These are phyloP conservation scores for Nezara viridula DNA, from an alignment of 2,888 invertebrate genomes.

Conservation along the genomic window DNA sequence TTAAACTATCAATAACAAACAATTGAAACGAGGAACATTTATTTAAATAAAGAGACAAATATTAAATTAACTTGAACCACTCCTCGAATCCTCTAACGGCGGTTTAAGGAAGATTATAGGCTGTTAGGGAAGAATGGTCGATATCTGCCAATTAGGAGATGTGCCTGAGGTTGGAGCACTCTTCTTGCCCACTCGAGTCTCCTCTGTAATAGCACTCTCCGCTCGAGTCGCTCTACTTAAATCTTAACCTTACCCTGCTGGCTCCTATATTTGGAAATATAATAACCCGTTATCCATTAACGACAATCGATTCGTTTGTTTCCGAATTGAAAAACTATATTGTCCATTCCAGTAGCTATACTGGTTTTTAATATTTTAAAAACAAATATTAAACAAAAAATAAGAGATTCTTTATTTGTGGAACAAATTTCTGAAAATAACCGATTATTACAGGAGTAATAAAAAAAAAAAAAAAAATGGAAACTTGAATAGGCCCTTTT, in stretches of 20 bases:
- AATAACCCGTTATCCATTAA: not conserved
- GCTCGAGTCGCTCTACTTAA: not conserved
- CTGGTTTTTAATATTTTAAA: too few relatives aligned
- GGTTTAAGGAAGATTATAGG: constrained; percentile 1
- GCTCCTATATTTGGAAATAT: not conserved
- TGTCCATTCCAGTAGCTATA: too few relatives aligned
- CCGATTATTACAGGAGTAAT: too few relatives aligned
- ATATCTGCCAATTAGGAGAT: constrained; percentile 26
- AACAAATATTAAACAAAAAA: too few relatives aligned
- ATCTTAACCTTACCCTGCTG: not conserved
- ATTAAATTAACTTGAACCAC: not conserved
- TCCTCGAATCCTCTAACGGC: not conserved
- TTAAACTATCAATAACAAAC: too few relatives aligned
- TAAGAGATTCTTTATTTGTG: too few relatives aligned
- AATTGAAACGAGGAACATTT: too few relatives aligned
- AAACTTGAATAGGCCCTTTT: too few relatives aligned
- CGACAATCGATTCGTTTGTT: too few relatives aligned
- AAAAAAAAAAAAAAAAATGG: too few relatives aligned
- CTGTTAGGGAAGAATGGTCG: constrained; percentile 21
- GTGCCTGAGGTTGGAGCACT: constrained; percentile 30
- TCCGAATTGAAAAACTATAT: too few relatives aligned
- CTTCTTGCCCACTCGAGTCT: constrained; percentile 7
- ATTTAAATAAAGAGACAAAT: not conserved
- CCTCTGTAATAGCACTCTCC: not conserved
- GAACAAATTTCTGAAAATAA: too few relatives aligned